Evolutionary conservation across 2,888 invertebrate genomes (phyloP), one percentile per base, ranked within the genome.

Genomic region (Ceramica pisi): DNA sequence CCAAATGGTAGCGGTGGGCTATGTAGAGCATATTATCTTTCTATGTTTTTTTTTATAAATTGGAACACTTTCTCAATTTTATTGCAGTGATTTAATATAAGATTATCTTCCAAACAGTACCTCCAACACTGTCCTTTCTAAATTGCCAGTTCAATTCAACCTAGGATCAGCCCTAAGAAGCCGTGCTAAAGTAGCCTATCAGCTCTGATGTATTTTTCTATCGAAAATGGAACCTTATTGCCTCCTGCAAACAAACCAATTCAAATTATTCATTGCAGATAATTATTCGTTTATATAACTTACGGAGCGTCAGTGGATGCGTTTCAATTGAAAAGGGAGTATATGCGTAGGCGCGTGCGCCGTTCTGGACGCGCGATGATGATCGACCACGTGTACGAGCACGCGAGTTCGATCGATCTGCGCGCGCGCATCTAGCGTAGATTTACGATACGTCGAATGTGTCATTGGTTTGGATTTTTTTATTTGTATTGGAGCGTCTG

Each of bases 291-390:
- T 55, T 35, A 7, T 21, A 3, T 38, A 31, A 75, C 78, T 62
- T 59, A 44, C 26, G 50, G 23, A 67, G n/a, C 38, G n/a, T 51
- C 31, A 50, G 44, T 74, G 48, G 56, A 41, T 55, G 77, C 77
- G 63, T 46, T 68, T 68, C 51, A 81, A 78, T 68, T 66, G 78
- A 69, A 35, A 35, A 63, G 67, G 62, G 63, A 67, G 69, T 75
- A 67, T 56, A 63, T 60, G 74, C 82, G 78, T 63, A 46, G 71
- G 62, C 69, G 79, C 51, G 10, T n/a, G 31, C 61, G 80, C 21
- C 55, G 38, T 10, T 66, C 23, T 50, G 35, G 48, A 71, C 53
- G 46, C 48, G 10, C 12, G 35, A 35, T 31, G 55, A 14, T 77
- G 31, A 56, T 14, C 38, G 44, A 53, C 41, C 78, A 81, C 83